Evolutionary conservation across 1,140 invertebrate species (phyloP).

Genomic region (Plutomurus gul): DNA sequence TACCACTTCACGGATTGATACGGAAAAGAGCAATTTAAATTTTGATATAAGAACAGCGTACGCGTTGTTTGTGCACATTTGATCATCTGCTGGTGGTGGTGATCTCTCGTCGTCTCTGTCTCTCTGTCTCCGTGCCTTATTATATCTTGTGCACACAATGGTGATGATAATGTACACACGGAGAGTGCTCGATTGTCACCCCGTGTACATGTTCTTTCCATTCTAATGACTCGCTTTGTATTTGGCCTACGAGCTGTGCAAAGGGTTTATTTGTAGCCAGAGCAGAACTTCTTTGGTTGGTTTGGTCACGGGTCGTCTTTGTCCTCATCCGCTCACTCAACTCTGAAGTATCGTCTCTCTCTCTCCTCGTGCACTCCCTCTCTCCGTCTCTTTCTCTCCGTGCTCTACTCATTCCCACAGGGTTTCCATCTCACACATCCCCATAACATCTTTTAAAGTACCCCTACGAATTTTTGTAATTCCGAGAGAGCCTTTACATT

Average conservation of each 20-base stretch:
- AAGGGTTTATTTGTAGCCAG: constrained; percentile 13
- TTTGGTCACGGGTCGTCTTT: not conserved
- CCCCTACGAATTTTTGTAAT: no score
- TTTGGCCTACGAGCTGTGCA: not conserved
- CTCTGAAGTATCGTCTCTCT: not conserved
- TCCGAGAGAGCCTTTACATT: no score
- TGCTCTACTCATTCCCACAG: no score
- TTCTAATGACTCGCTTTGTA: not conserved
- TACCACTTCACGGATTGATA: constrained; percentile 36
- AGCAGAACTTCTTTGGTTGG: not conserved
- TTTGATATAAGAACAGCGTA: no score
- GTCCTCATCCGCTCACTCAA: not conserved
- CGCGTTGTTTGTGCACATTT: no score
- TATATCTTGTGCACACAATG: not conserved
- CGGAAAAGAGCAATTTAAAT: constrained; percentile 5
- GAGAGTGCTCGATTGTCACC: not conserved
- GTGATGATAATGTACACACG: not conserved
- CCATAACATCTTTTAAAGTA: no score
- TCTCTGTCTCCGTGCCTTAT: not conserved
- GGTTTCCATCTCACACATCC: no score
- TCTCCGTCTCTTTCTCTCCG: not conserved
- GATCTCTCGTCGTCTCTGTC: not conserved
- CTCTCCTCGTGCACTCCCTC: not conserved
- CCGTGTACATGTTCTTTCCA: not conserved
- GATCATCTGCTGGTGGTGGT: not conserved